Conservation (phyloP, 2,888 invertebrate genomes). For the Lasioglossum leucozonium region DNA sequence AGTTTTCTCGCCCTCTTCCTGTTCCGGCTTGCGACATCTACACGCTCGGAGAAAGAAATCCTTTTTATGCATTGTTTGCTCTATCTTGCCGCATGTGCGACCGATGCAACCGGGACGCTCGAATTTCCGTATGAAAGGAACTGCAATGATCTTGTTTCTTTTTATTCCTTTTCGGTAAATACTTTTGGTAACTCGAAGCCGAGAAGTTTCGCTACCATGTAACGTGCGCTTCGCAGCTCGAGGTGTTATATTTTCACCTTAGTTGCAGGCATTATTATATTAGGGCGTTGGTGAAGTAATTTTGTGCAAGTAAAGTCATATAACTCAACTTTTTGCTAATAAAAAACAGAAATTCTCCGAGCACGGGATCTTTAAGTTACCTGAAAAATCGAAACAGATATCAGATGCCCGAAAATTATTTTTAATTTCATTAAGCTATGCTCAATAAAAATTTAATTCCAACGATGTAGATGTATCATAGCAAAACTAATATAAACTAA, state of each 20-base stretch:
- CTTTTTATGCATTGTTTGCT: constrained; percentile 18
- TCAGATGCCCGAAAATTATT: too few species aligned
- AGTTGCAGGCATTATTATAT: background rate
- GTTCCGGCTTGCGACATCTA: background rate
- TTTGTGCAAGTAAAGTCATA: too few species aligned
- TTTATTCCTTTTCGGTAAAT: constrained; percentile 14
- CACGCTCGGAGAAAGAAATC: background rate
- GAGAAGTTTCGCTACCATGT: background rate
- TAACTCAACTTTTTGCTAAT: too few species aligned
- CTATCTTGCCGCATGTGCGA: constrained; percentile 5
- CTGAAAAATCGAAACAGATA: too few species aligned
- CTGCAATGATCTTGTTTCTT: background rate
- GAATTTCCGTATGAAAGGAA: constrained; percentile 37
- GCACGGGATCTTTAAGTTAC: too few species aligned
- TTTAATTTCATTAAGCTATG: too few species aligned
- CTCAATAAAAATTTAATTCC: too few species aligned
- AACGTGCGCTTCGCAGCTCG: background rate
- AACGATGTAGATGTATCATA: too few species aligned
- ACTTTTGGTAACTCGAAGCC: background rate
- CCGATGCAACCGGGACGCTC: background rate
- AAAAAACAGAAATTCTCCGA: too few species aligned
- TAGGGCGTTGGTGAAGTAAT: too few species aligned
- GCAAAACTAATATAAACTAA: too few species aligned
- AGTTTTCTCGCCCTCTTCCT: constrained; percentile 23
- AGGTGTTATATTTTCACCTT: background rate